phyloP scores from a whole-genome alignment of 2,797 vertebrate genomes.

The Galagoides demidoff region DNA sequence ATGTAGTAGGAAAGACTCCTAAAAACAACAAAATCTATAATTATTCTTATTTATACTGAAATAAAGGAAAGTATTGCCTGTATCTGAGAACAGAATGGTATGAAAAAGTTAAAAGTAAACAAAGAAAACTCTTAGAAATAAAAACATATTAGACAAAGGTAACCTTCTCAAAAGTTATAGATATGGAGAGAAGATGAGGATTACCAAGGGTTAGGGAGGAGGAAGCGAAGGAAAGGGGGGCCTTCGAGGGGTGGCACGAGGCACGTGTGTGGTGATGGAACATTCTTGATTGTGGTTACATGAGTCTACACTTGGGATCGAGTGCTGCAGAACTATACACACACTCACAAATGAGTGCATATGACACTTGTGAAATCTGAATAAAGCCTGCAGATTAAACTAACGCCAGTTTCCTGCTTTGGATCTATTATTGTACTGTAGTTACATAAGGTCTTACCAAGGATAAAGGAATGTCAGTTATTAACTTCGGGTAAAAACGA shows the following conservation, averaged over 20 bases:
- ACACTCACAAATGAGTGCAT: not conserved
- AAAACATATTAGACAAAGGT: not conserved
- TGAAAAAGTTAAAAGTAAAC: not conserved
- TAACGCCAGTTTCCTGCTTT: not conserved
- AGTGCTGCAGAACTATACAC: not conserved
- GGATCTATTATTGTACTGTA: not conserved
- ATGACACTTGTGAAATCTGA: not conserved
- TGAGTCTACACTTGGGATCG: not conserved
- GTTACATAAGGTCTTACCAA: not conserved
- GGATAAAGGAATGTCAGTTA: not conserved
- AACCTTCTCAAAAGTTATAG: not conserved
- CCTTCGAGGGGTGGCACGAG: no score
- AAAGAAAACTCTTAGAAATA: not conserved
- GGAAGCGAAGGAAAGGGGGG: not conserved
- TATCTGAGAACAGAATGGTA: not conserved
- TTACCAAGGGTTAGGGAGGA: not conserved
- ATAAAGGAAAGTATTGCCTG: not conserved
- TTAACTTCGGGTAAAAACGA: not conserved
- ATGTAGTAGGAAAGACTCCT: not conserved
- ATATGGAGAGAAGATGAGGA: not conserved
- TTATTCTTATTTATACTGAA: not conserved
- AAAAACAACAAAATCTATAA: not conserved
- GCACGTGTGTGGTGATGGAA: not conserved
- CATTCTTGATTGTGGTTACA: not conserved
- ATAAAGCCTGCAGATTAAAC: not conserved